Conservation (phyloP, 2,888 invertebrate genomes). For the Sturmia bella region DNA sequence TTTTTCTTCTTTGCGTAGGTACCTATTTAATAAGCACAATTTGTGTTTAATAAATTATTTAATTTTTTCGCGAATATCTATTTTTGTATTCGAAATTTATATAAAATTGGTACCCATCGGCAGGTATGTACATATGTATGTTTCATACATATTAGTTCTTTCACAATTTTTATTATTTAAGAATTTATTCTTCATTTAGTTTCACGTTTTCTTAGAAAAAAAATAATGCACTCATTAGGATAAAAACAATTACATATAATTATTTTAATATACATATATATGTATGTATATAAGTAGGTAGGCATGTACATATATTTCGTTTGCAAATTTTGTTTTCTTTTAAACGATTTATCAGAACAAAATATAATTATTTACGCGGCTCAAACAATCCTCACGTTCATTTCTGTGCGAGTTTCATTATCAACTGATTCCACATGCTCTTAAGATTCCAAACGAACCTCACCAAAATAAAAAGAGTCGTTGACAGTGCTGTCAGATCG, state of each 20-base stretch:
- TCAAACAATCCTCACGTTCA: slow-evolving; percentile 46
- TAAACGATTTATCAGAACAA: slow-evolving; percentile 20
- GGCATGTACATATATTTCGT: too few species aligned
- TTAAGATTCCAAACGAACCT: slow-evolving; percentile 52
- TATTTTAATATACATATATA: too few species aligned
- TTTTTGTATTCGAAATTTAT: slow-evolving; percentile 27
- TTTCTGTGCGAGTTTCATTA: slow-evolving; percentile 63
- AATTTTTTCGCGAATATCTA: slow-evolving; percentile 20
- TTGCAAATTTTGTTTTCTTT: slow-evolving; percentile 41
- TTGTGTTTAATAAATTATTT: slow-evolving; percentile 48
- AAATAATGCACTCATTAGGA: slow-evolving; percentile 41
- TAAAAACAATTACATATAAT: not conserved
- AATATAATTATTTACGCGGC: slow-evolving; percentile 45
- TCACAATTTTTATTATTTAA: slow-evolving; percentile 32
- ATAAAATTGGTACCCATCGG: slow-evolving; percentile 6
- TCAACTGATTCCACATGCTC: slow-evolving; percentile 65
- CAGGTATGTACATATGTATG: not conserved
- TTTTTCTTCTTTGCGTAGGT: slow-evolving; percentile 9
- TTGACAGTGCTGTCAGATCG: not conserved
- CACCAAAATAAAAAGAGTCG: not conserved
- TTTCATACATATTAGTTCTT: slow-evolving; percentile 32
- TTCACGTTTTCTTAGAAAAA: slow-evolving; percentile 12
- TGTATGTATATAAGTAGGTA: not conserved
- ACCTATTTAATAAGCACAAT: slow-evolving; percentile 25
- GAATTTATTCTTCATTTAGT: slow-evolving; percentile 4